Conservation (phyloP, 1,140 invertebrate genomes). For the Archegozetes longisetosus region DNA sequence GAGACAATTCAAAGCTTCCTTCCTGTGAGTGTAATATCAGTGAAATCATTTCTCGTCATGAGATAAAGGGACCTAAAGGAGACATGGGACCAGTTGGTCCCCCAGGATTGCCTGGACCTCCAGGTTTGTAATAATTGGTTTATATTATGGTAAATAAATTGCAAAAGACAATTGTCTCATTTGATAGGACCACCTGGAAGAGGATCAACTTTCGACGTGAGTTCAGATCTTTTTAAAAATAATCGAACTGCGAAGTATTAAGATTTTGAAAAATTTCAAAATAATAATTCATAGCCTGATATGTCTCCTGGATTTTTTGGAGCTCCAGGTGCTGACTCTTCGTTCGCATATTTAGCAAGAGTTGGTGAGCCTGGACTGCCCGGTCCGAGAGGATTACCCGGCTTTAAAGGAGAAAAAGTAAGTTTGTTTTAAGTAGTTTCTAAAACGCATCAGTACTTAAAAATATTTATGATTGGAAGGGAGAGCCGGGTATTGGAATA, state of each 20-base stretch:
- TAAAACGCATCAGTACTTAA: background rate
- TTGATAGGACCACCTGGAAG: constrained; percentile 8
- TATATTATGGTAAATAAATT: too few species aligned
- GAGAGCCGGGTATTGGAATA: constrained; percentile 13
- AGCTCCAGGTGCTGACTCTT: background rate
- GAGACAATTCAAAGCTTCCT: background rate
- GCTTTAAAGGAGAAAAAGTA: constrained; percentile 7
- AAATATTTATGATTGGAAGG: background rate
- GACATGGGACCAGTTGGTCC: constrained; percentile 16
- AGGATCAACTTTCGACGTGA: constrained; percentile 12
- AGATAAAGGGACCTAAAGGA: constrained; percentile 15
- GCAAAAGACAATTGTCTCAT: too few species aligned
- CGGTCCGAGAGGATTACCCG: constrained; percentile 16
- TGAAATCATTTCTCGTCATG: background rate
- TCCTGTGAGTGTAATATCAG: constrained; percentile 13
- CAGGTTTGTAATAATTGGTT: constrained; percentile 13
- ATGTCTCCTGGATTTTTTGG: background rate
- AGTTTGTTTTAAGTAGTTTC: background rate
- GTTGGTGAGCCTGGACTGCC: constrained; percentile 15
- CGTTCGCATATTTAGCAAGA: constrained; percentile 3
- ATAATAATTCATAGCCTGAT: background rate
- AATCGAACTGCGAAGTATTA: background rate
- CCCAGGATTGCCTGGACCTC: constrained; percentile 16
- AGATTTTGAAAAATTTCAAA: background rate
- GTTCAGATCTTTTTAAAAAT: constrained; percentile 3